A percentile compares a stretch with the other conserved stretches of the same genome.
These are phyloP conservation scores for Columba livia DNA, from an alignment of 2,113 vertebrate genomes.

Conservation along the genomic window DNA sequence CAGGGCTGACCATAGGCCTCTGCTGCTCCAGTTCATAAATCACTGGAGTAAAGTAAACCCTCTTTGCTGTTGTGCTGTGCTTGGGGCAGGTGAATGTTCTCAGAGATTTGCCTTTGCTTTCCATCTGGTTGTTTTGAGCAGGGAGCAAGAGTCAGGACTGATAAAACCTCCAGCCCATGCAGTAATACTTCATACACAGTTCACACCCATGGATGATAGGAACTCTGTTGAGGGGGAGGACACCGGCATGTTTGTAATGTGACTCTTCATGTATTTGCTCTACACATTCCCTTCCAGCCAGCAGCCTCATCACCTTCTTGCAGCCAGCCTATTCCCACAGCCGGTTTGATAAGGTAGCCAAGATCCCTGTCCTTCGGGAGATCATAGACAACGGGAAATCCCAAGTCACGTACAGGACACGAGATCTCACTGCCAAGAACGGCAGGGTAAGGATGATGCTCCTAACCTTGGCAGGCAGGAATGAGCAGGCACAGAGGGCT, in stretches of 20 bases:
- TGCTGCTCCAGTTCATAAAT: not conserved
- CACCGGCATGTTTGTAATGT: not conserved
- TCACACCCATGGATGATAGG: accelerated
- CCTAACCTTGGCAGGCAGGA: not conserved
- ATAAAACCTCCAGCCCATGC: not conserved
- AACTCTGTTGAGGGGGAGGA: not conserved
- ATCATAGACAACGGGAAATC: constrained; percentile 87
- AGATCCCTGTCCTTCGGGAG: constrained; percentile 86
- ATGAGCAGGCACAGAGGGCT: not conserved
- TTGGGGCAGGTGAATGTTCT: not conserved
- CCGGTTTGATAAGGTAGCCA: constrained; percentile 84
- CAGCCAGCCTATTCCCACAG: constrained; percentile 86
- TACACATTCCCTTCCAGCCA: constrained; percentile 74
- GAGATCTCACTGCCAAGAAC: constrained; percentile 87
- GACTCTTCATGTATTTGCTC: not conserved
- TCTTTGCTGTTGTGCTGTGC: not conserved
- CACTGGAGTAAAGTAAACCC: not conserved
- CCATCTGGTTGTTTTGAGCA: not conserved
- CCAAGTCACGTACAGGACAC: constrained; percentile 88
- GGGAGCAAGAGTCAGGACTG: not conserved
- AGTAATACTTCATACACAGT: not conserved
- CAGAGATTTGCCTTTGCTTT: not conserved
- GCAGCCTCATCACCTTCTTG: constrained; percentile 88
- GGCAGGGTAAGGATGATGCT: constrained; percentile 80
- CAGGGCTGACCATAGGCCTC: not conserved